Base-by-base conservation (phyloP, 2,113 vertebrate genomes). In the Brachypteracias leptosomus region DNA sequence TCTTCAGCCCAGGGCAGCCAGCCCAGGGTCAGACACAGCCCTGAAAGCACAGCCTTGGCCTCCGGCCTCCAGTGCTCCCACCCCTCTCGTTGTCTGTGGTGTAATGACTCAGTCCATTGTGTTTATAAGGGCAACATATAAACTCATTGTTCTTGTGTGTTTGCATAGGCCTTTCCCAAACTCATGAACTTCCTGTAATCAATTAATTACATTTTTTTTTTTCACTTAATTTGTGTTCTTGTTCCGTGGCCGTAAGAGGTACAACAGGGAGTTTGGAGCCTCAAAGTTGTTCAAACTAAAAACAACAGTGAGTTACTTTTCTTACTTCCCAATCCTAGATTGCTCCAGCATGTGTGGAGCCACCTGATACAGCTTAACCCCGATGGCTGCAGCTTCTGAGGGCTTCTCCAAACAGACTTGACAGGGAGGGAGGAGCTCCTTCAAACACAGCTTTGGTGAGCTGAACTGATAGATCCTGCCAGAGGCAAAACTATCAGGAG, bases 91-190 rank as follows among this genome's bases (percentile, higher is more conserved):
- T 4, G 2, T 29, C 81, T 88, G 87, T 88, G 67, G 16, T 66
- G 51, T 28, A 65, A 92, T 16, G 31, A 85, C 78, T 89, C 85
- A 87, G 52, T 9, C 95, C 54, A 70, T 26, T 90, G 62, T 95
- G 88, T 96, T 95, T 97, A 21, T 46, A 55, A 13, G 46, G 95
- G 92, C 88, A 96, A 88, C 74, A 22, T 79, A 62, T 40, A 88
- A 91, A 36, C 70, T 72, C 71, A 94, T 96, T 96, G 94, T 94
- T 96, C 94, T 89, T 47, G 51, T 73, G 26, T 80, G 91, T 96
- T 96, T 96, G n/a, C 44, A 33, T 38, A 95, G 78, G 51, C 74
- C 16, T 95, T 96, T 91, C 71, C 51, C 63, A 88, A 89, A 88
- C 36, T 68, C 61, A 35, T 79, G 82, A 89, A 88, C 75, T 96